A percentile compares a stretch with the other conserved stretches of the same genome.
phyloP scores from a whole-genome alignment of 2,888 invertebrate genomes.

The Thereva nobilitata region DNA sequence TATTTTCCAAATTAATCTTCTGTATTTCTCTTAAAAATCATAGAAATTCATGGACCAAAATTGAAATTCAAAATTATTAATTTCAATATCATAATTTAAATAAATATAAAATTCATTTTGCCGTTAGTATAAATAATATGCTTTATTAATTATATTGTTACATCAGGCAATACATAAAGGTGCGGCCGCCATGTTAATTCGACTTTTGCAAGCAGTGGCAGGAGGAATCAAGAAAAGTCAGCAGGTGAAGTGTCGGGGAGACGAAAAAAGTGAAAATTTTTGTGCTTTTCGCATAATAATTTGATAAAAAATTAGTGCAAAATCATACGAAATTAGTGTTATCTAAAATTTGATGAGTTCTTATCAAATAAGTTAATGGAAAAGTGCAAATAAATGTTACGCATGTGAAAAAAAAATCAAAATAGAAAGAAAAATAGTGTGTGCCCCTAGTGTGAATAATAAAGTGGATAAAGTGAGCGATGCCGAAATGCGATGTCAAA shows the following conservation, averaged over 20 bases:
- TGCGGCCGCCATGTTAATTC: constrained; percentile 41
- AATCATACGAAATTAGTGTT: constrained; percentile 4
- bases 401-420: constrained; percentile 38
- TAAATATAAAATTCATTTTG: not conserved
- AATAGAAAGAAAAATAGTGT: constrained; percentile 21
- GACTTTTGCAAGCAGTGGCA: constrained; percentile 43
- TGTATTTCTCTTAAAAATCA: too few species aligned
- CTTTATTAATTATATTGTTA: not conserved
- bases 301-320: constrained; percentile 21
- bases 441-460: constrained; percentile 34
- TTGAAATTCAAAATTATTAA: too few species aligned
- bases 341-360: constrained; percentile 5
- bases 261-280: constrained; percentile 38
- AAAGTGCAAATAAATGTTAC: constrained; percentile 38
- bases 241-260: constrained; percentile 46
- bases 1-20: too few species aligned
- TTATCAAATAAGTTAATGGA: constrained; percentile 20
- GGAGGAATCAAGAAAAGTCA: constrained; percentile 45
- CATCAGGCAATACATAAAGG: constrained; percentile 29
- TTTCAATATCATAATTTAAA: not conserved
- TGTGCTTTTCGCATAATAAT: constrained; percentile 8
- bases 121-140: constrained; percentile 6
- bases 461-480: constrained; percentile 52
- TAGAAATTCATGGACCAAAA: too few species aligned
- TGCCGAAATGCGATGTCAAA: constrained; percentile 96